A percentile compares a stretch with the other conserved stretches of the same genome.
phyloP scores from a whole-genome alignment of 2,797 vertebrate genomes.

The Syngnathus rostellatus region DNA sequence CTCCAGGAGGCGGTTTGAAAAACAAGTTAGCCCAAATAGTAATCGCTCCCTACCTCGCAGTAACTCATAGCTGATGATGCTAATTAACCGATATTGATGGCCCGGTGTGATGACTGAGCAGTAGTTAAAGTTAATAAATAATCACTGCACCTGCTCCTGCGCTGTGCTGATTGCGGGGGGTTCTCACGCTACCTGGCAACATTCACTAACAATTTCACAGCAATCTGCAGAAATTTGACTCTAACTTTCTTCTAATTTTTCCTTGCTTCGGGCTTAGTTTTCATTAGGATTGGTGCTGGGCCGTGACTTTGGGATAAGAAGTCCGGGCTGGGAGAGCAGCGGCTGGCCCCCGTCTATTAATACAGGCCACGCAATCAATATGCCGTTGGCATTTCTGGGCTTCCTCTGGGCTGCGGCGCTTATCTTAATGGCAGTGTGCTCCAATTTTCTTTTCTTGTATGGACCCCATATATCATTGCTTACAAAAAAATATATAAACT shows the following conservation, averaged over 20 bases:
- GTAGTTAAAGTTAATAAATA: slow-evolving; percentile 19
- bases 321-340: slow-evolving; percentile 29
- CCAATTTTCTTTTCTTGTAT: slow-evolving; percentile 63
- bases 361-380: slow-evolving; percentile 61
- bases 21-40: slow-evolving; percentile 2
- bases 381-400: slow-evolving; percentile 61
- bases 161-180: not conserved
- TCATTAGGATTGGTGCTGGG: slow-evolving; percentile 18
- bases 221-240: not conserved
- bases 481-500: slow-evolving; percentile 43
- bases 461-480: slow-evolving; percentile 64
- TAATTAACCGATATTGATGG: slow-evolving; percentile 12
- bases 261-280: slow-evolving; percentile 11
- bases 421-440: slow-evolving; percentile 63
- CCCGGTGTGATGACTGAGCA: slow-evolving; percentile 14
- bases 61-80: slow-evolving; percentile 15
- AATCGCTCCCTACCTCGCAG: slow-evolving; percentile 1
- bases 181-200: slow-evolving; percentile 1
- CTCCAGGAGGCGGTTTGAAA: not conserved
- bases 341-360: slow-evolving; percentile 47
- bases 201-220: slow-evolving; percentile 1
- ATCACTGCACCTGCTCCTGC: slow-evolving; percentile 2
- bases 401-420: slow-evolving; percentile 52
- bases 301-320: slow-evolving; percentile 28
- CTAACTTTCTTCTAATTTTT: slow-evolving; percentile 1